Evolutionary conservation across 2,113 vertebrate species (phyloP).

Genomic region (Martes martes): DNA sequence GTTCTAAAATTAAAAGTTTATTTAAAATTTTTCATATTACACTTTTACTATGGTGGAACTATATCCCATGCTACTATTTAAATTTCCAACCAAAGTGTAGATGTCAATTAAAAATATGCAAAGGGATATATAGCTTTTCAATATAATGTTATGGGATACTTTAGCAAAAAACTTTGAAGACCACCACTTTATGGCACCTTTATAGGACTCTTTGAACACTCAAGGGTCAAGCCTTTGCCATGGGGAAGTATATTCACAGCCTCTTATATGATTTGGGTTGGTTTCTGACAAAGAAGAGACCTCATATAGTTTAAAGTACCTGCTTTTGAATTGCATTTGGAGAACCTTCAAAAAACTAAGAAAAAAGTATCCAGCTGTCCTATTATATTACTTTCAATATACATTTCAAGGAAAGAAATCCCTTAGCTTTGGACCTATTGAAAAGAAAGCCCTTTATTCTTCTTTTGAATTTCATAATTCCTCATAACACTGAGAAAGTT

Average conservation of each 20-base stretch:
- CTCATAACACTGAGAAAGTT: neutral
- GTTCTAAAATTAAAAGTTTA: neutral
- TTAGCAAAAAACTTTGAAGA: neutral
- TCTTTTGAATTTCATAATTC: conserved; percentile 35
- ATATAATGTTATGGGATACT: neutral
- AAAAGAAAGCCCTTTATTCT: conserved; percentile 39
- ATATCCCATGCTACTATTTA: neutral
- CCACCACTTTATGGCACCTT: neutral
- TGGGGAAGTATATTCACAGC: neutral
- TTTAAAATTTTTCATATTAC: neutral
- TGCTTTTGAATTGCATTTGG: conserved; percentile 39
- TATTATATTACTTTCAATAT: neutral
- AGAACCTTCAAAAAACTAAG: neutral
- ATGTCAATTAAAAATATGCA: neutral
- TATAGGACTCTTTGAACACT: neutral
- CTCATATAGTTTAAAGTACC: neutral
- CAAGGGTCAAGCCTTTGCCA: neutral
- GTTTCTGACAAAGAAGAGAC: conserved; percentile 40
- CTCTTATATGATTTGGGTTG: neutral
- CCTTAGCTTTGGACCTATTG: conserved; percentile 25
- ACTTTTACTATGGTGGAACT: neutral
- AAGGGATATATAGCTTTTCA: neutral
- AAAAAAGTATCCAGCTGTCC: neutral
- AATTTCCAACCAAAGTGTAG: neutral
- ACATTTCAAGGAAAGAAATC: conserved; percentile 43